Evolutionary conservation across 2,888 invertebrate species (phyloP), one percentile per base, ranked within the genome.

Genomic region (Lordiphosa andalusiaca): DNA sequence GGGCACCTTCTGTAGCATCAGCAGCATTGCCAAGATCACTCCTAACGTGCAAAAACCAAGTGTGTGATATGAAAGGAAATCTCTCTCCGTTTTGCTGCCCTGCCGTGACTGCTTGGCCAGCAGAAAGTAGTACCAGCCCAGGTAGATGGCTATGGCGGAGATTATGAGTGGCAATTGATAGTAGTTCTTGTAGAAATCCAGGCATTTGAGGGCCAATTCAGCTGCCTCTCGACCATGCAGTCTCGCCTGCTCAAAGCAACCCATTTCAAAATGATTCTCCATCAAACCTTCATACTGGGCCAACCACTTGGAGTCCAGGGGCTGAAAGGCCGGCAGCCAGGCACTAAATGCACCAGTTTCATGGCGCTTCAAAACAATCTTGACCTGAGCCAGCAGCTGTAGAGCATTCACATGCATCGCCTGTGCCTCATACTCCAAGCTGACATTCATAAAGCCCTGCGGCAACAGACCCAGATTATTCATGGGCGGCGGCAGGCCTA

Each of bases 401-500:
- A 92, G 91, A 4, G 94, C 92, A 87, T 98, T 97, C 57, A 93
- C 92, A 71, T 94, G 91, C 25, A 94, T 87, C 44, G 94, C 93
- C 80, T 92, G 90, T 0, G 94, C 93, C 84, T 71, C 59, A 58
- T 88, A 88, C 10, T 74, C 67, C 0, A 52, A 12, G 0, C 75
- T 71, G 6, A 77, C 83, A 41, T 88, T 81, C 23, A 89, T 57
- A 9, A 72, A 54, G 3, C 73, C 74, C 33, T 46, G 50, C 0
- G 89, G 89, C 19, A 90, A 49, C 6, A 68, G 70, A 2, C 88
- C 90, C 56, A 86, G 82, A 55, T 86, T 97, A 90, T 99, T 98
- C 46, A 95, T 93, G 30, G 99, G 98, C 60, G 96, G 94, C 36
- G 96, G 92, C 55, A 95, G 92, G 2, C 98, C 97, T 51, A 98